Base-by-base conservation (phyloP, 2,888 invertebrate species). In the Stegana nigrithorax region DNA sequence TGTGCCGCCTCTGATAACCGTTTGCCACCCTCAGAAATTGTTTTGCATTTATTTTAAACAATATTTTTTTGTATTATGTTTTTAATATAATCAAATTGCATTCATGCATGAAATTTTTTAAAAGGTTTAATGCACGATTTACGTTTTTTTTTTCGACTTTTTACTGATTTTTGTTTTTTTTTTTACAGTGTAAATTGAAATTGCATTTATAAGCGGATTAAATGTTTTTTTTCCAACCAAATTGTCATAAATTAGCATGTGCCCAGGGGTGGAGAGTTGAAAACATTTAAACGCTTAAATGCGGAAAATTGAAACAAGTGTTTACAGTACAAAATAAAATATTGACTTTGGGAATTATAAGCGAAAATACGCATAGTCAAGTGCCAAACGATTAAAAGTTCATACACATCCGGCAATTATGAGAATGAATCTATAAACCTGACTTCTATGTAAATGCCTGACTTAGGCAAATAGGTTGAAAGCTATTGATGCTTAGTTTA, bases 181-280 rank as follows among this genome's bases (percentile, higher is more conserved):
- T 62, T 66, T 65, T 66, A 68, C 73, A 67, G 69, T 62, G 63
- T 65, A 55, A 59, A 50, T 66, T 66, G 27, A 73, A 65, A 69
- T 74, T 68, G 63, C 58, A 67, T 71, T 73, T 62, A 67, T 80
- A 75, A 80, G 74, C 76, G 73, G 78, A 80, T 78, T 78, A 79
- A 60, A 65, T 67, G 65, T 53, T 55, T 44, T 61, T 55, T 45
- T 25, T 29, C 21, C 2, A n/a, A 42, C 60, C 39, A 61, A 57
- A 42, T 26, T 66, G 65, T 60, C 58, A 65, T 63, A 70, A 78
- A 77, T 75, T 75, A 75, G 73, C 32, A 32, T 29, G 23, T 14
- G 44, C 7, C 6, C 14, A 26, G 14, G 6, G 3, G 7, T 3
- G 10, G 4, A 19, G 19, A 32, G 10, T 27, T 12, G 5, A 21